Percentiles rank a stretch among this genome's conserved stretches.
phyloP scores from a whole-genome alignment of 1,140 invertebrate genomes.

The Thaumatotibia leucotreta region DNA sequence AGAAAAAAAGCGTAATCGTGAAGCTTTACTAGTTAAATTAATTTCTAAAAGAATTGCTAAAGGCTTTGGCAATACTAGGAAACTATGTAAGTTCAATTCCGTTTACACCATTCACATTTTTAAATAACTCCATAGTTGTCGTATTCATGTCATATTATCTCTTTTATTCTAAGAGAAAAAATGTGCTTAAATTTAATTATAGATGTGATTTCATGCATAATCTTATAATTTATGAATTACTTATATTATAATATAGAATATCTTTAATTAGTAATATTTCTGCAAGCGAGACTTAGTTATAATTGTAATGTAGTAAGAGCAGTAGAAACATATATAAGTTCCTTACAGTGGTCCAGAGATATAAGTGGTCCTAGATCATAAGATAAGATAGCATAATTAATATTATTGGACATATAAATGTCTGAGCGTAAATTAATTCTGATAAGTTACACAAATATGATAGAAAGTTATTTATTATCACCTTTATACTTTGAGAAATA shows the following conservation, averaged over 20 bases:
- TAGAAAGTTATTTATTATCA: too few species aligned
- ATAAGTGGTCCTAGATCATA: slow-evolving; percentile 4
- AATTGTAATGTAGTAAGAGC: neutral
- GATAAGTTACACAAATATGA: too few species aligned
- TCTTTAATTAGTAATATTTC: neutral
- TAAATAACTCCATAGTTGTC: neutral
- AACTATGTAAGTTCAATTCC: slow-evolving; percentile 9
- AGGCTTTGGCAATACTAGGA: slow-evolving; percentile 5
- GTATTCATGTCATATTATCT: neutral
- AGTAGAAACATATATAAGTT: neutral
- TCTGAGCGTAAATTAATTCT: neutral
- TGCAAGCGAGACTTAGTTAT: neutral
- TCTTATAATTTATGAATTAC: neutral
- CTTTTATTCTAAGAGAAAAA: neutral
- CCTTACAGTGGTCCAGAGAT: neutral
- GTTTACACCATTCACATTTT: neutral
- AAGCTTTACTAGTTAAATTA: slow-evolving; percentile 1
- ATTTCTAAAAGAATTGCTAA: slow-evolving; percentile 8
- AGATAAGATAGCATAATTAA: neutral
- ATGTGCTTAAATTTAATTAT: slow-evolving; percentile 2
- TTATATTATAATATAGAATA: neutral
- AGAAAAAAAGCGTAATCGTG: neutral
- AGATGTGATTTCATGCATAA: slow-evolving; percentile 6
- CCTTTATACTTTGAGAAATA: neutral
- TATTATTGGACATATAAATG: neutral